Conservation (phyloP, 2,797 vertebrate species). For the Sebastes oblongus region DNA sequence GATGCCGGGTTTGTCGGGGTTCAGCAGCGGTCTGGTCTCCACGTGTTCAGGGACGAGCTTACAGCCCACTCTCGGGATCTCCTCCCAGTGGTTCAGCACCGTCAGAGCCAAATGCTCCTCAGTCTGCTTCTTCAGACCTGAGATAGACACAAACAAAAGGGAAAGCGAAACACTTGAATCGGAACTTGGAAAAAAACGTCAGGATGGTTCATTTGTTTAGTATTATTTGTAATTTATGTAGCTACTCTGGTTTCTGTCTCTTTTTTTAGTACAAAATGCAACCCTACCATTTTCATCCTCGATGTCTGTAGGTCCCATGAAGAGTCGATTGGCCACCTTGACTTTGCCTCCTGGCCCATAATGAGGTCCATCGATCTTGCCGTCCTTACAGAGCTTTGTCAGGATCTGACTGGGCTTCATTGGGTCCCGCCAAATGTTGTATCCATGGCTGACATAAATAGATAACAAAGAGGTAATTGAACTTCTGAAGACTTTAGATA, state of each 20-base stretch:
- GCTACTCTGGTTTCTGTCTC: no score
- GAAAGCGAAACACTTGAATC: neutral
- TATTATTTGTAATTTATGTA: no score
- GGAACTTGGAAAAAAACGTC: neutral
- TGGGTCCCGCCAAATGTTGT: conserved; percentile 96
- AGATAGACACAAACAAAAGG: neutral
- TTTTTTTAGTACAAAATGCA: neutral
- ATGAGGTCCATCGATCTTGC: conserved; percentile 92
- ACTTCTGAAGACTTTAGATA: neutral
- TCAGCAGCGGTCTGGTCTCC: conserved; percentile 92
- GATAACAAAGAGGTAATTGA: neutral
- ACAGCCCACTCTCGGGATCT: conserved; percentile 91
- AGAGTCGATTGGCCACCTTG: conserved; percentile 91
- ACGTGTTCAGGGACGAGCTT: conserved; percentile 93
- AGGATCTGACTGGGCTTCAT: conserved; percentile 95
- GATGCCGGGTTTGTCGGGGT: conserved; percentile 95
- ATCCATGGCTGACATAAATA: conserved; percentile 87
- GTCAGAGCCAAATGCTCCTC: conserved; percentile 93
- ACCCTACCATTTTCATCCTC: conserved; percentile 94
- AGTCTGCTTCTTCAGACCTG: conserved; percentile 92
- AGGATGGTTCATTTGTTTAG: no score
- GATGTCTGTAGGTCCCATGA: conserved; percentile 88
- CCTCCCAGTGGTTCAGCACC: conserved; percentile 92
- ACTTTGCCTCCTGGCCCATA: conserved; percentile 93
- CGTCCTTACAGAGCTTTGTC: conserved; percentile 92